Base-by-base conservation (phyloP, 2,797 vertebrate genomes). In the Carduelis carduelis region DNA sequence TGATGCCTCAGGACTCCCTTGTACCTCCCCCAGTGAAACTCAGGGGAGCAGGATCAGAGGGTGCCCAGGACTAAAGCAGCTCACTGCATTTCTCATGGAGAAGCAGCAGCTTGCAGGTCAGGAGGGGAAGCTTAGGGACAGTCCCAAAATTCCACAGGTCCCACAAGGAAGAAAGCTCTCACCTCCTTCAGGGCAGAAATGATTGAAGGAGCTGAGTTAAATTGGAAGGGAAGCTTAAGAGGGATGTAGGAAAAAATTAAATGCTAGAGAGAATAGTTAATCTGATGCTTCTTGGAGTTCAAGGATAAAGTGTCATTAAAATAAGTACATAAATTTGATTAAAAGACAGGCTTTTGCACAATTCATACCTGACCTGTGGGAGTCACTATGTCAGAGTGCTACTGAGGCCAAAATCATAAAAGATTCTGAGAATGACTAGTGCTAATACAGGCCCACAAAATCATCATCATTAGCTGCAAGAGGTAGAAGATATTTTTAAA, bases 41-140 rank as follows among this genome's bases (percentile, higher is more conserved):
- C 83, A 6, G 87, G 89, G 95, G 70, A 95, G 60, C 12, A 32
- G 46, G 76, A 94, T 89, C 77, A 96, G 89, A 92, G 80, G 64
- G 30, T 10, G 7, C 57, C 49, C 77, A 1, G 2, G 63, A 63
- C 32, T 55, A 32, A 37, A 66, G 22, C 79, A 65, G 61, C 47
- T 93, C 81, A 28, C 56, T 75, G 85, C 63, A 55, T 72, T 74
- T 82, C 76, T 86, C 34, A 53, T 37, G 55, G 39, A 74, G 87
- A 59, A 94, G 64, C 50, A 77, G 74, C 0, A 4, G 49, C 26
- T 71, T 74, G 37, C 69, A 82, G 76, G 56, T 77, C 63, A 85
- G 78, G 28, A 82, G 39, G 19, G 28, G 64, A 83, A 71, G 37
- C 11, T 12, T 56, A 57, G 17, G 35, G 35, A 80, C 23, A 87